Percentiles rank a stretch among this genome's conserved stretches.
Evolutionary conservation across 2,797 vertebrate genomes (phyloP).

Genomic region (Mormyrops attenuatus): DNA sequence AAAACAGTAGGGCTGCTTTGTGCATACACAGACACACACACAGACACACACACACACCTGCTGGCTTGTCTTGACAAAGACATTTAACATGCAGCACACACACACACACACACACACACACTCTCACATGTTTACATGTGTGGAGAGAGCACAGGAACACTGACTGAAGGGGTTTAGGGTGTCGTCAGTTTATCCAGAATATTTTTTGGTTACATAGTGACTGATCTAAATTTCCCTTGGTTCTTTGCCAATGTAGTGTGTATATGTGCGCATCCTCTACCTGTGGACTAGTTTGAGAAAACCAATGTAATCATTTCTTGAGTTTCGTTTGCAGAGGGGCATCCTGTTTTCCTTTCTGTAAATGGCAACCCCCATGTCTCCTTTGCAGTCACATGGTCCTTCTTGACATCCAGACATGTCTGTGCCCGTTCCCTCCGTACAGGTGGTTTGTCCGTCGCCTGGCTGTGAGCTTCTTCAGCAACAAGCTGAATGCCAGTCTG

Average conservation of each 20-base stretch:
- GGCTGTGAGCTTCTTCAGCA: constrained; percentile 75
- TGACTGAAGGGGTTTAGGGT: not conserved
- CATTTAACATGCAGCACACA: not conserved
- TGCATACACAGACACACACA: constrained; percentile 11
- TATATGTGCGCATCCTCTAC: not conserved
- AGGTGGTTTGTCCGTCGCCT: constrained; percentile 81
- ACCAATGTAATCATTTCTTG: not conserved
- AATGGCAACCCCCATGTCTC: not conserved
- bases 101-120: no score
- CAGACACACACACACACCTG: constrained; percentile 6
- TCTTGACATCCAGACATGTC: not conserved
- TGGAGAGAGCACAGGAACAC: not conserved
- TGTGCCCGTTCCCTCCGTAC: not conserved
- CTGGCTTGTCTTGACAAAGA: constrained; percentile 7
- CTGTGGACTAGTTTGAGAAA: not conserved
- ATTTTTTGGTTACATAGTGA: not conserved
- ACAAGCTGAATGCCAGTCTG: constrained; percentile 76
- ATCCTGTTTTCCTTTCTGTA: not conserved
- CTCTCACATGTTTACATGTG: not conserved
- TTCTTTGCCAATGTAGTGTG: not conserved
- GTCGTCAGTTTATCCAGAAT: not conserved
- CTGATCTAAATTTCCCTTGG: not conserved
- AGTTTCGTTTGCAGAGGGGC: not conserved
- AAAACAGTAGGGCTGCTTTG: constrained; percentile 13
- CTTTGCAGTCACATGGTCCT: not conserved